These are phyloP conservation scores for Trichoplax adhaerens DNA, from an alignment of 37 sponge, comb jelly and placozoan species.

Conservation along the genomic window DNA sequence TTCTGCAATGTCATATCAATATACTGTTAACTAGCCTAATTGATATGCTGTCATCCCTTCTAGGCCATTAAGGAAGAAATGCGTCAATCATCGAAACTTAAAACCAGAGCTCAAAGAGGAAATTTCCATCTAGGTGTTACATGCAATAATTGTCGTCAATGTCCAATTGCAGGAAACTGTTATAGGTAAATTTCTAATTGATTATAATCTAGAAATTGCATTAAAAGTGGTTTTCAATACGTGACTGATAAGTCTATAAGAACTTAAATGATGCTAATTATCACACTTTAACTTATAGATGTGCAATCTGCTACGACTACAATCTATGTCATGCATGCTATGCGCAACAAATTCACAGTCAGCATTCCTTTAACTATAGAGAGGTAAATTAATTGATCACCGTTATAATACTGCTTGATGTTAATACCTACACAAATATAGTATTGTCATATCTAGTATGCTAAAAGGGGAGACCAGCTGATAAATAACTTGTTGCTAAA, in stretches of 20 bases:
- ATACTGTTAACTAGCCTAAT: background rate
- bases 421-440: no score
- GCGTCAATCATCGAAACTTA: background rate
- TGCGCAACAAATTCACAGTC: conserved; percentile 3
- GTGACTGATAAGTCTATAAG: no score
- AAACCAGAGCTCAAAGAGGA: background rate
- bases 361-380: no score
- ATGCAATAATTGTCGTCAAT: conserved; percentile 37
- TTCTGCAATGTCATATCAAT: background rate
- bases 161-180: conserved; percentile 52
- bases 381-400: no score
- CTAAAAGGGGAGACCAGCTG: no score
- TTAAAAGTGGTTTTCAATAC: no score
- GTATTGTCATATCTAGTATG: no score
- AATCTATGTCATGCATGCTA: conserved; percentile 49
- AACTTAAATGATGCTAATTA: no score
- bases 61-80: background rate
- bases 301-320: conserved; percentile 30
- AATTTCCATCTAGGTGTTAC: conserved; percentile 26
- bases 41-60: conserved; percentile 1
- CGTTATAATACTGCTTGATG: no score
- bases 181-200: conserved; percentile 18
- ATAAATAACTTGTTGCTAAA: no score
- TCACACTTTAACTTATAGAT: conserved; percentile 11
- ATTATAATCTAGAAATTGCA: background rate